A percentile compares a stretch with the other conserved stretches of the same genome.
These are phyloP conservation scores for Erannis defoliaria DNA, from an alignment of 2,888 invertebrate genomes.

Conservation along the genomic window DNA sequence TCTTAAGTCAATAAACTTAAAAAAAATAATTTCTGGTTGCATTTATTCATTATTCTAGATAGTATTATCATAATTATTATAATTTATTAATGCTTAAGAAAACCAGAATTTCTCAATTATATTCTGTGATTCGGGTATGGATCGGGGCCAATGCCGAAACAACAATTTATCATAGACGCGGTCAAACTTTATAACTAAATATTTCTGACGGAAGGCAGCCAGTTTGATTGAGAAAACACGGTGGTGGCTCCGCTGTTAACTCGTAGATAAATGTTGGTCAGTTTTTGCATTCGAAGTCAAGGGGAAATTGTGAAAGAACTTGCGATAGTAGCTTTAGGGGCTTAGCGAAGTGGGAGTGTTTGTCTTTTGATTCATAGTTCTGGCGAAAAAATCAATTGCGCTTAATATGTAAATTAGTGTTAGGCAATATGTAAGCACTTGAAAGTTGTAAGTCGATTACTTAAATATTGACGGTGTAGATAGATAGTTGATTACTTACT, in stretches of 20 bases:
- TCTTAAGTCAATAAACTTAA: too few species aligned
- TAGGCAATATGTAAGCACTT: too few species aligned
- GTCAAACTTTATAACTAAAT: neutral
- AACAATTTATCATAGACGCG: neutral
- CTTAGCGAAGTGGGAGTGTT: neutral
- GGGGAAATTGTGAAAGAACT: constrained; percentile 6
- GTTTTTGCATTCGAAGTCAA: neutral
- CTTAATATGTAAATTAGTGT: too few species aligned
- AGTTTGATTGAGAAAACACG: neutral
- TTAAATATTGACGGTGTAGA: too few species aligned
- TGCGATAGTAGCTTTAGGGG: neutral
- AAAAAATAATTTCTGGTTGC: too few species aligned
- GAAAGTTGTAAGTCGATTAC: too few species aligned
- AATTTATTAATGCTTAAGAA: neutral
- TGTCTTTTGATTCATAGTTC: neutral
- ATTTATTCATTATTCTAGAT: too few species aligned
- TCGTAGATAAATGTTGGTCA: neutral
- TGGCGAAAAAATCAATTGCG: too few species aligned
- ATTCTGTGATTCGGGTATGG: neutral
- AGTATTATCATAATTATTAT: too few species aligned
- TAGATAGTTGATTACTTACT: too few species aligned
- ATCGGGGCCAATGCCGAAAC: neutral
- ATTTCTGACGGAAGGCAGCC: neutral
- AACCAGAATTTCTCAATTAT: neutral
- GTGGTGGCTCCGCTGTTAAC: neutral